These are phyloP conservation scores for Phania funesta DNA, from an alignment of 2,888 invertebrate genomes.

Conservation along the genomic window DNA sequence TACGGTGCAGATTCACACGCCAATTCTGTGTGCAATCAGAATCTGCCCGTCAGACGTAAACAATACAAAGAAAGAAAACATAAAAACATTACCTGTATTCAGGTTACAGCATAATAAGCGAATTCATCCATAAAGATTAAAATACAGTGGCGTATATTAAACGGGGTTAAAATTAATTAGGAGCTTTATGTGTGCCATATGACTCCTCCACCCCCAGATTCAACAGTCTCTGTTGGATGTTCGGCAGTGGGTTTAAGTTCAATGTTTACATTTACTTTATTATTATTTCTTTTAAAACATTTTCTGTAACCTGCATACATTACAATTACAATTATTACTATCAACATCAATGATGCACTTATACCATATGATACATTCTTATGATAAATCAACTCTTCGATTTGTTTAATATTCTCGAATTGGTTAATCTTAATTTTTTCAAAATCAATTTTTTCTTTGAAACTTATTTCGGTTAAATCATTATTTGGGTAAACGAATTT, in stretches of 20 bases:
- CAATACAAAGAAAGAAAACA: no score
- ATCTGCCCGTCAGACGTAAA: no score
- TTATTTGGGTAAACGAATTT: slow-evolving; percentile 5
- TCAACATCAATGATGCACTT: neutral
- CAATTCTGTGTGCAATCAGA: no score
- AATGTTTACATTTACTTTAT: neutral
- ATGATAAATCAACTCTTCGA: neutral
- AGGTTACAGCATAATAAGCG: no score
- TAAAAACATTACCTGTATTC: no score
- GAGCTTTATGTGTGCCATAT: neutral
- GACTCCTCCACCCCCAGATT: slow-evolving; percentile 29
- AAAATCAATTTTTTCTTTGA: slow-evolving; percentile 22
- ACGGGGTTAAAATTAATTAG: no score
- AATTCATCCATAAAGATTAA: no score
- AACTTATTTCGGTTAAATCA: neutral
- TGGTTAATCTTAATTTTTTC: slow-evolving; percentile 20
- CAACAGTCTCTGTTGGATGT: slow-evolving; percentile 10
- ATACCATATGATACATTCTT: neutral
- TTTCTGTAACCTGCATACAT: neutral
- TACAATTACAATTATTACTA: neutral
- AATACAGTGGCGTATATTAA: no score
- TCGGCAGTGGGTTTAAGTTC: neutral
- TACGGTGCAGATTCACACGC: no score
- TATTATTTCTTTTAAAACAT: neutral
- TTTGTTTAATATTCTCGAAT: slow-evolving; percentile 22